Evolutionary conservation across 2,888 invertebrate species (phyloP).

Genomic region (Acanthosepion lycidas): DNA sequence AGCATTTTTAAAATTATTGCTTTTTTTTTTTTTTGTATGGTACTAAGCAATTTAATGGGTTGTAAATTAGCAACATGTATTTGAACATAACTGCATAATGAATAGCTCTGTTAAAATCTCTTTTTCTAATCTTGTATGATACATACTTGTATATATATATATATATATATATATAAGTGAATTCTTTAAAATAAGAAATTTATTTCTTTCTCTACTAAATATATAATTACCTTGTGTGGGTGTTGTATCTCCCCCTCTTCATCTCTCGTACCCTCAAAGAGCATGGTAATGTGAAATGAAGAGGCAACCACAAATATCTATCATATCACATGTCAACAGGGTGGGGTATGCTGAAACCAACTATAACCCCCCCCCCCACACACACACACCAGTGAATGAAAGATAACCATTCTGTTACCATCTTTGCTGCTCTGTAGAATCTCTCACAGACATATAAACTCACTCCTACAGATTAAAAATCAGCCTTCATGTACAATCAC

Average conservation of each 20-base stretch:
- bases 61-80: no score
- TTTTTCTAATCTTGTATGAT: no score
- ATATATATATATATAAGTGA: no score
- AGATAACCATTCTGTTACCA: neutral
- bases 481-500: neutral
- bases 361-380: neutral
- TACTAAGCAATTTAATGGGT: no score
- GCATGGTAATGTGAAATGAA: neutral
- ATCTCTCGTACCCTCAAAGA: neutral
- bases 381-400: neutral
- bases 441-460: neutral
- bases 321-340: constrained; percentile 16
- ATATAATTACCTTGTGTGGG: neutral
- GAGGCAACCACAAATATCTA: neutral
- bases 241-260: neutral
- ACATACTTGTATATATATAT: no score
- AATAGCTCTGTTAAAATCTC: no score
- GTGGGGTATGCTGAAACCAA: neutral
- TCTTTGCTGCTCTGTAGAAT: neutral
- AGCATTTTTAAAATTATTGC: no score
- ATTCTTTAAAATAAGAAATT: neutral
- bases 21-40: no score
- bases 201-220: neutral
- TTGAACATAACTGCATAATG: no score
- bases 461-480: neutral